phyloP scores from a whole-genome alignment of 2,113 vertebrate species.

The Probosciger aterrimus region DNA sequence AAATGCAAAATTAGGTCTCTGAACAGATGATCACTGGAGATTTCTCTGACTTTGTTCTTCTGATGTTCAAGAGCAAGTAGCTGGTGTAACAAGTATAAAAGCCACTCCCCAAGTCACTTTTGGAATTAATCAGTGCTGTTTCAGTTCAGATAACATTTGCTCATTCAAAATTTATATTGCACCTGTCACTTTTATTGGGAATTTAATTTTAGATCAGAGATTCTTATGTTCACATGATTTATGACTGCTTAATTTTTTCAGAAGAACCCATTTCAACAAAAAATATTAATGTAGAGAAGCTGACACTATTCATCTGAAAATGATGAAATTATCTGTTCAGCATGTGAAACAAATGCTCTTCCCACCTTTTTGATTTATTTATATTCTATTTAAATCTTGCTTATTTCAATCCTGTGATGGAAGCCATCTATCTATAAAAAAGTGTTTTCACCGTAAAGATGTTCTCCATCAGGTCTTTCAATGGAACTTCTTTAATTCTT shows the following conservation, averaged over 20 bases:
- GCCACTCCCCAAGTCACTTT: neutral
- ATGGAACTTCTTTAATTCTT: neutral
- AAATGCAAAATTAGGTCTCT: constrained; percentile 13
- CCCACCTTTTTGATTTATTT: neutral
- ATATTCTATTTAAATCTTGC: neutral
- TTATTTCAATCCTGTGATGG: neutral
- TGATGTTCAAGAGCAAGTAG: neutral
- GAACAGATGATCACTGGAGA: neutral
- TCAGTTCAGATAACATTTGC: neutral
- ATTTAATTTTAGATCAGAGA: constrained; percentile 8
- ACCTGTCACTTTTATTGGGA: neutral
- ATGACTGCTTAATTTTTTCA: constrained; percentile 8
- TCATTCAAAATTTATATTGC: constrained; percentile 8
- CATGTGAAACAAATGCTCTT: neutral
- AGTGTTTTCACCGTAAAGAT: neutral
- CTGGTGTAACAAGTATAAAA: neutral
- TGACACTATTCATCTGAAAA: neutral
- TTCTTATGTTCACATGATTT: neutral
- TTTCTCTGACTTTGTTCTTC: constrained; percentile 18
- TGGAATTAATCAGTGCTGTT: neutral
- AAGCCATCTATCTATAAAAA: neutral
- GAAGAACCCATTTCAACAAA: neutral
- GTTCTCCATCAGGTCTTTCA: neutral
- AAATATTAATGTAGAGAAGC: neutral
- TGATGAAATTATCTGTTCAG: neutral